These are phyloP conservation scores for Baronia brevicornis DNA, from an alignment of 2,888 invertebrate species.

Conservation along the genomic window DNA sequence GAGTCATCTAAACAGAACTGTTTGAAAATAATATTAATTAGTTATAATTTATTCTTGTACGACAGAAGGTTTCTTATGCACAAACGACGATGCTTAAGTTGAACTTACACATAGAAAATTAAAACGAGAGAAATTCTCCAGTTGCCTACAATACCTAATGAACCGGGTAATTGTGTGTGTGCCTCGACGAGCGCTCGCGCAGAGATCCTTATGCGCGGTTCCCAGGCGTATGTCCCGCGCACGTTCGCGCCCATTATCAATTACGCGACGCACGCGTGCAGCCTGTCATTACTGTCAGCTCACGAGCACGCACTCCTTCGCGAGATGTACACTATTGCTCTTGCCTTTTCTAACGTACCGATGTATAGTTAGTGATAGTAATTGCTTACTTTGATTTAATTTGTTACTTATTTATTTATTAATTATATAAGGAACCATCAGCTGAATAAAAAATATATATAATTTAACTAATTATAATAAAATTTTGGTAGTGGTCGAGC, in stretches of 20 bases:
- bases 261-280: conserved; percentile 71
- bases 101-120: conserved; percentile 23
- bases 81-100: conserved; percentile 19
- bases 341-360: too few species aligned
- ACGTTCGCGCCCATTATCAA: conserved; percentile 67
- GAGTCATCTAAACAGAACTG: too few species aligned
- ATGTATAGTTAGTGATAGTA: too few species aligned
- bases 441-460: too few species aligned
- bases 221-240: conserved; percentile 54
- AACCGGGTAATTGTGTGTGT: conserved; percentile 35
- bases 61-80: too few species aligned
- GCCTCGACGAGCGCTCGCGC: too few species aligned
- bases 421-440: too few species aligned
- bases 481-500: too few species aligned
- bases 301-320: conserved; percentile 62
- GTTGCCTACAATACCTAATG: conserved; percentile 21
- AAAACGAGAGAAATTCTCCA: conserved; percentile 28
- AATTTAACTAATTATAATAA: too few species aligned
- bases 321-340: conserved; percentile 27
- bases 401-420: too few species aligned
- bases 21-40: too few species aligned
- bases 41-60: too few species aligned
- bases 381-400: neutral
- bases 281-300: conserved; percentile 57
- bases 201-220: conserved; percentile 26